phyloP scores from a whole-genome alignment of 53 echinoderm and acorn worm genomes.

The Holothuria leucospilota region DNA sequence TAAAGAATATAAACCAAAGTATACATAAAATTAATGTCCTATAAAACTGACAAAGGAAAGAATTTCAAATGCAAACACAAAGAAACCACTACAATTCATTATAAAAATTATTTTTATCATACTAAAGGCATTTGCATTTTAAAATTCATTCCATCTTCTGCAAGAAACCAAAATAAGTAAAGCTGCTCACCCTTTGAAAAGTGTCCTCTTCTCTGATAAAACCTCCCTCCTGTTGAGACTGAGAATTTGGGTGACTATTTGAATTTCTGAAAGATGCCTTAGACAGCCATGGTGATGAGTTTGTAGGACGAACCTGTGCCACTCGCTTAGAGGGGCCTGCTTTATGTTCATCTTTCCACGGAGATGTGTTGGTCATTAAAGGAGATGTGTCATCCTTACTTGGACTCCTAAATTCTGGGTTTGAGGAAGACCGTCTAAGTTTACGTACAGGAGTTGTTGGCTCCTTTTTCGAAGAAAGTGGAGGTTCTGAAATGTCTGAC shows the following conservation, averaged over 20 bases:
- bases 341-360: conserved; percentile 2
- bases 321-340: conserved; percentile 36
- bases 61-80: too few species aligned
- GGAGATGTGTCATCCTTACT: neutral
- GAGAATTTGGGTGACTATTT: neutral
- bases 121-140: too few species aligned
- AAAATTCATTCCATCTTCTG: too few species aligned
- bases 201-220: neutral
- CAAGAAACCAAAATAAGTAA: too few species aligned
- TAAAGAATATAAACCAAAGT: too few species aligned
- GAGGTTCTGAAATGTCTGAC: neutral
- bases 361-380: neutral
- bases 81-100: too few species aligned
- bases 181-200: too few species aligned
- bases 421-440: conserved; percentile 32
- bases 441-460: neutral
- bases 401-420: conserved; percentile 21
- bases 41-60: too few species aligned
- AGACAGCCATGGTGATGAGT: conserved; percentile 29
- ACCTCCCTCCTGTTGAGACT: conserved; percentile 14
- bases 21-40: too few species aligned
- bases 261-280: neutral
- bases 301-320: conserved; percentile 27
- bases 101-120: too few species aligned
- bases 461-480: neutral